Evolutionary conservation across 2,888 invertebrate genomes (phyloP), one percentile per base, ranked within the genome.

Genomic region (Fissipunctia ypsillon): DNA sequence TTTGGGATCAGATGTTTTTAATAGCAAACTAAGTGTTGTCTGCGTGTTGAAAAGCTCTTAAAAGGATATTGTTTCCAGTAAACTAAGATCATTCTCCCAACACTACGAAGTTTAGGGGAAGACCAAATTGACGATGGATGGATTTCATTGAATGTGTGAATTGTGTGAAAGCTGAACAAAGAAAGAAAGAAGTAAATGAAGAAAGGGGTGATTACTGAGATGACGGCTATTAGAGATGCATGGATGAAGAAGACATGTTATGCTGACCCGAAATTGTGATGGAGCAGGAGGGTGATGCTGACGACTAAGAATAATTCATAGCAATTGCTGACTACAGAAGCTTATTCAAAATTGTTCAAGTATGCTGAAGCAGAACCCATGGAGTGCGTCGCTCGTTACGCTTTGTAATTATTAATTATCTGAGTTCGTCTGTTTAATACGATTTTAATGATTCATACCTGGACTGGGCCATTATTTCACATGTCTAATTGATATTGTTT

Each of bases 401-500:
- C 63, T 77, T 63, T 48, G 61, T 72, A 69, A 78, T 69, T 78
- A 59, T 70, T 31, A 14, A 43, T 56, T 78, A 78, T 57, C 25
- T n/a, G 60, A 50, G 48, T 65, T 54, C 48, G 22, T 73, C 31
- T 61, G 35, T 73, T 60, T 76, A 68, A 76, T 71, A 61, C 48
- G 65, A 66, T 65, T 81, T 72, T 71, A 66, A 81, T 81, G 61
- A 73, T 70, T 73, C 78, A 73, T 70, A 54, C 48, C 14, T 45
- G 68, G 67, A 65, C 35, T n/a, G 50, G 10, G 48, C 68, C 60
- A 72, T 76, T 81, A 69, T 28, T 69, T 69, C n/a, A 59, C 25
- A n/a, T 76, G 59, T 73, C 64, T 81, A 81, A 70, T 81, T 61
- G 68, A 43, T 80, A 72, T 41, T 65, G 73, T 57, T 60, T 73